Evolutionary conservation across 2,113 vertebrate species (phyloP), one percentile per base, ranked within the genome.

Genomic region (Gila orcuttii): DNA sequence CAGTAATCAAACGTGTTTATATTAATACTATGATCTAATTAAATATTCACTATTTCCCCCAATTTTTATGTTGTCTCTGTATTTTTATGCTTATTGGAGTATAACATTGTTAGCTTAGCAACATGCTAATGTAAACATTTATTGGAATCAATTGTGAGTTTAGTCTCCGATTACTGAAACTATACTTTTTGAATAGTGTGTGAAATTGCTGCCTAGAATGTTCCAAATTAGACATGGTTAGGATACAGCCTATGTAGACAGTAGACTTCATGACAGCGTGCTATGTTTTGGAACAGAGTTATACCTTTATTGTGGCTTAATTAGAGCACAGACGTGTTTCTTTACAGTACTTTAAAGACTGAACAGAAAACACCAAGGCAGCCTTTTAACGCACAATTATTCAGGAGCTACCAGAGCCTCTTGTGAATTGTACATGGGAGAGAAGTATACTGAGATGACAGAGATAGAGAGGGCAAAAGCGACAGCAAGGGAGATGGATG

Each of bases 401-500:
- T 86, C 36, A 36, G 52, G 25, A 33, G 0, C 68, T 71, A 33
- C 73, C 55, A 64, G 42, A 83, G 47, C 47, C 55, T 73, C 17
- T 42, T 73, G 12, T 33, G 19, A 13, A 59, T 6, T 68, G 39
- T 6, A 17, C n/a, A 80, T 31, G 42, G 33, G 15, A 21, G 36
- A 81, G 59, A 80, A 66, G 15, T 42, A 39, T 15, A 64, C 31
- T 73, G 69, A 60, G 47, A 33, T 73, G 66, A 86, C 76, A 73
- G 36, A 73, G 77, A 80, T 31, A 42, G 33, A 45, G 45, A 31
- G 66, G 6, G 45, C 19, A 85, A 60, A 36, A 66, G 75, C 1
- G 45, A 39, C 74, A 77, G 50, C n/a, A 60, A 74, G 52, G 39
- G 52, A 62, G 85, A 75, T 31, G 69, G 74, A 52, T 77, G 62